Conservation (phyloP, 2,797 vertebrate genomes). For the Pipistrellus kuhlii region DNA sequence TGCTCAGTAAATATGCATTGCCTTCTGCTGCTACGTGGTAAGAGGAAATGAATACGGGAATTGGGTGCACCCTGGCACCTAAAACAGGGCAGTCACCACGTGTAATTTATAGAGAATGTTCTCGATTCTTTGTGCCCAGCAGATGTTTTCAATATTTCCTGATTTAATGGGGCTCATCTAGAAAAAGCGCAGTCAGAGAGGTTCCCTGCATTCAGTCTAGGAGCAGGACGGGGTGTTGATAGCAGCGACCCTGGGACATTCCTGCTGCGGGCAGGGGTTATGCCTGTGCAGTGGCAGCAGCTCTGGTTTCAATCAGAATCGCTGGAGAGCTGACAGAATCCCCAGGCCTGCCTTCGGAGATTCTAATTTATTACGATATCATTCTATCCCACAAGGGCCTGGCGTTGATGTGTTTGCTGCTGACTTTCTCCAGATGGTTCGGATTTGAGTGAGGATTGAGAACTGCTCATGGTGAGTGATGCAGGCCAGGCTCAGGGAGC, state of each 20-base stretch:
- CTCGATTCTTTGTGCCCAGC: neutral
- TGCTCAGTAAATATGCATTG: neutral
- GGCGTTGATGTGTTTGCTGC: neutral
- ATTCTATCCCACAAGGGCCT: neutral
- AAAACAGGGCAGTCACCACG: neutral
- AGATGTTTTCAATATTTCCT: conserved; percentile 19
- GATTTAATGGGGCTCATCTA: neutral
- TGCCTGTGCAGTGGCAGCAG: neutral
- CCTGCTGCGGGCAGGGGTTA: neutral
- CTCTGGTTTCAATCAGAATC: neutral
- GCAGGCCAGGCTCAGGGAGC: neutral
- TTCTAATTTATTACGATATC: neutral
- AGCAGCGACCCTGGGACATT: neutral
- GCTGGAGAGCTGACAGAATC: neutral
- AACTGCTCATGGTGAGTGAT: neutral
- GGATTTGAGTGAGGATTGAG: neutral
- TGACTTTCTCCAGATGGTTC: neutral
- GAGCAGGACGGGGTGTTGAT: neutral
- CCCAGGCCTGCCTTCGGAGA: neutral
- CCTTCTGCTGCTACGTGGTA: neutral
- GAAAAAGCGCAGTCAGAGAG: neutral
- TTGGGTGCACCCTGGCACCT: neutral
- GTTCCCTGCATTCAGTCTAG: neutral
- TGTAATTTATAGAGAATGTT: conserved; percentile 22
- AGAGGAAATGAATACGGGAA: neutral